Base-by-base conservation (phyloP, 2,113 vertebrate species). In the Phylloscopus trochilus region DNA sequence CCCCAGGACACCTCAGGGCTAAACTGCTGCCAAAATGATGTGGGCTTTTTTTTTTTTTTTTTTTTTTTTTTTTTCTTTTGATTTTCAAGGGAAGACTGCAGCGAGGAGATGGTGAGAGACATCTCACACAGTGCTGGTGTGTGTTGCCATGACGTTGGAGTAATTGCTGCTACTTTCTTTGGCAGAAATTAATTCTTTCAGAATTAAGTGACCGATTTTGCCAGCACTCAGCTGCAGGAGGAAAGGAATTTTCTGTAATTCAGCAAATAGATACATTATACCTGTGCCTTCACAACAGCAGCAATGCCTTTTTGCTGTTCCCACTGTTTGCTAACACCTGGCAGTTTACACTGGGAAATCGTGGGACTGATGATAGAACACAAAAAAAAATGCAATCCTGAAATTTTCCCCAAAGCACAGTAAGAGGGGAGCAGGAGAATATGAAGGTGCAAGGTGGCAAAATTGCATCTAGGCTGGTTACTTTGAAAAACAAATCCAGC, bases 141-240 rank as follows among this genome's bases (percentile, higher is more conserved):
- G 62, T 53, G 94, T 93, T 97, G 80, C 92, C 83, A 91, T 91
- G 91, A 89, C 77, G 49, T 23, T 89, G 68, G 31, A 56, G 76
- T 27, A 70, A 90, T 64, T 59, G 53, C 91, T 63, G 51, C 11
- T 59, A 26, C 86, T 75, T 83, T 66, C 46, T 88, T 41, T 21
- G 30, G 27, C n/a, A 37, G 37, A 46, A 87, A 77, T 87, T 52
- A 69, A 46, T 77, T 37, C 80, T 89, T 59, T 68, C 47, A 31
- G 88, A 70, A 90, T 92, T 33, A 88, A 95, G 87, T 68, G 91
- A 93, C 94, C 89, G 26, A 79, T 91, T 95, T 93, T 89, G 35
- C 80, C 69, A 20, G 21, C 19, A 2, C 28, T 81, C 53, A 27
- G 39, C 79, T 18, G 51, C 60, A 31, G 83, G 56, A 60, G 64